A percentile compares a stretch with the other conserved stretches of the same genome.
Evolutionary conservation across 2,888 invertebrate genomes (phyloP).

Genomic region (Caenorhabditis auriculariae): DNA sequence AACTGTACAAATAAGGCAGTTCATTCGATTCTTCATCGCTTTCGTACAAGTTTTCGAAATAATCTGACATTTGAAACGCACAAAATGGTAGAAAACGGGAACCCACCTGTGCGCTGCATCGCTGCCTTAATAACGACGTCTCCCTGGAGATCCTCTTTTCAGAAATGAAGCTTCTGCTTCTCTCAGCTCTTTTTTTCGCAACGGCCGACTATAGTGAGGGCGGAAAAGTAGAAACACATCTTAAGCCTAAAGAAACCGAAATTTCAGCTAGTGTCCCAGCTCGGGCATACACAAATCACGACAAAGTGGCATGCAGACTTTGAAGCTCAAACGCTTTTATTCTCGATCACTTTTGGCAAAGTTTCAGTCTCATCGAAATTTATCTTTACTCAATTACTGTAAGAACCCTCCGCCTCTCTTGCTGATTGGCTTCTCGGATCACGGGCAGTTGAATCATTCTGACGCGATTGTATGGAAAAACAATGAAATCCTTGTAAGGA

Average conservation of each 20-base stretch:
- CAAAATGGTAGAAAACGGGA: too few relatives aligned
- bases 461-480: conserved; percentile 46
- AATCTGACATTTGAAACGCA: too few relatives aligned
- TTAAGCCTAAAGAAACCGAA: background rate
- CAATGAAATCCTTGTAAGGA: too few relatives aligned
- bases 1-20: too few relatives aligned
- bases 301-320: conserved; percentile 31
- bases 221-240: background rate
- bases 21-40: too few relatives aligned
- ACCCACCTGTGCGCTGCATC: too few relatives aligned
- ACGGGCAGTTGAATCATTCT: conserved; percentile 50
- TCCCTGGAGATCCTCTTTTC: too few relatives aligned
- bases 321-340: conserved; percentile 21
- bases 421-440: conserved; percentile 58
- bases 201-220: too few relatives aligned
- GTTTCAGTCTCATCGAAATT: background rate
- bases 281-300: conserved; percentile 13
- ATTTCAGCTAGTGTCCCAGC: conserved; percentile 11
- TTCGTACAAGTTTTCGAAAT: too few relatives aligned
- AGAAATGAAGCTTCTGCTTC: background rate
- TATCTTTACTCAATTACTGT: background rate
- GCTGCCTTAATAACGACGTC: too few relatives aligned
- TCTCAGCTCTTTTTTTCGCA: background rate
- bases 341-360: conserved; percentile 26
- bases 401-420: conserved; percentile 26